phyloP scores from a whole-genome alignment of 2,888 invertebrate genomes.

The Torymus aiolomorphi region DNA sequence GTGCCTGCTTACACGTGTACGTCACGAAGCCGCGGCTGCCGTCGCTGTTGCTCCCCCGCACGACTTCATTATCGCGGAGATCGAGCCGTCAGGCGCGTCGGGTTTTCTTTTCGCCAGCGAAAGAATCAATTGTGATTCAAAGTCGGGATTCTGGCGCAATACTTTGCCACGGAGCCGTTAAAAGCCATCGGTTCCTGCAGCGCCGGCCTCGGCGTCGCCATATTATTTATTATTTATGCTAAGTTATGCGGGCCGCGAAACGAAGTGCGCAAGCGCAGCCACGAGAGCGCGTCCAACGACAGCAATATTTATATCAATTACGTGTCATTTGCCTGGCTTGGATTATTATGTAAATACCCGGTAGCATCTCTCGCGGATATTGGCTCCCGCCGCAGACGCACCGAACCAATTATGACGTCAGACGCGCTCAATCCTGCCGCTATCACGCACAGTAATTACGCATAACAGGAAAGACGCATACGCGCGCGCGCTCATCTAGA shows the following conservation, averaged over 20 bases:
- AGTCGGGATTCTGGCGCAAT: not conserved
- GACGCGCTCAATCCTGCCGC: constrained; percentile 25
- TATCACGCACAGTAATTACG: no score
- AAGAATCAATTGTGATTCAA: not conserved
- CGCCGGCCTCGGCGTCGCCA: constrained; percentile 70
- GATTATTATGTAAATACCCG: constrained; percentile 73
- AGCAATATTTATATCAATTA: constrained; percentile 75
- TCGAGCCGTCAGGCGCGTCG: not conserved
- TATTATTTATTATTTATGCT: constrained; percentile 76
- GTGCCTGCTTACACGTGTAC: constrained; percentile 35
- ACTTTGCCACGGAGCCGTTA: constrained; percentile 10
- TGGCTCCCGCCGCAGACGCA: constrained; percentile 24
- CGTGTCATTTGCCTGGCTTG: constrained; percentile 70
- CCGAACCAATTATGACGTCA: constrained; percentile 47
- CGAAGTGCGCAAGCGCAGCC: not conserved
- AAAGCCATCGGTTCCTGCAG: constrained; percentile 61
- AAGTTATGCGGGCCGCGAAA: constrained; percentile 69
- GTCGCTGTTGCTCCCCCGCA: not conserved
- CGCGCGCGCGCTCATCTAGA: no score
- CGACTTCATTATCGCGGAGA: not conserved
- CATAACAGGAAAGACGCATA: no score
- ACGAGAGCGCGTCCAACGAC: constrained; percentile 65
- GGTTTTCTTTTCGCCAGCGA: not conserved
- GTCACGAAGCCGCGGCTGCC: constrained; percentile 4
- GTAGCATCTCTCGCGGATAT: constrained; percentile 41